Percentiles rank a stretch among this genome's conserved stretches.
These are phyloP conservation scores for Sebastes iracundus DNA, from an alignment of 2,797 vertebrate genomes.

Conservation along the genomic window DNA sequence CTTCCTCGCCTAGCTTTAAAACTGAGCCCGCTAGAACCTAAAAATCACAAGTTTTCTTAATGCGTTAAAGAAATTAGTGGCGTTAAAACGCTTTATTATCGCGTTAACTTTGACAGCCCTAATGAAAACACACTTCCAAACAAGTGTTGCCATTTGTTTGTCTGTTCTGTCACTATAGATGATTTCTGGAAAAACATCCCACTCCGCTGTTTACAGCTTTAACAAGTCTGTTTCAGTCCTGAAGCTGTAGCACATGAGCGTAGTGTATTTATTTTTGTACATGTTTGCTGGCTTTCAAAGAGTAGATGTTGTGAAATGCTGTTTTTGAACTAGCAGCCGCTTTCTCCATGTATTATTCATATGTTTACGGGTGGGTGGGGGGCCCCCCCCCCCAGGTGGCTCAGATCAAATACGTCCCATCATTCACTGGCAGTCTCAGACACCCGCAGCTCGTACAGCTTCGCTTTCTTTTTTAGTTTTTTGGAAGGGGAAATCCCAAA, in stretches of 20 bases:
- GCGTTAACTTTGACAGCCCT: too few relatives aligned
- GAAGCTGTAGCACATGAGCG: neutral
- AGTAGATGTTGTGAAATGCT: conserved; percentile 11
- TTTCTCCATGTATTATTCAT: conserved; percentile 51
- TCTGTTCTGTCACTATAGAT: neutral
- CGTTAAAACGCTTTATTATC: too few relatives aligned
- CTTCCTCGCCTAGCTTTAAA: too few relatives aligned
- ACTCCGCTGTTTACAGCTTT: neutral
- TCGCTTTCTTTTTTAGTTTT: conserved; percentile 13
- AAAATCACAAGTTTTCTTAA: too few relatives aligned
- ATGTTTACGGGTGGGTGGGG: conserved; percentile 1
- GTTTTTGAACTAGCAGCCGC: conserved; percentile 21
- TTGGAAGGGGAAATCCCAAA: conserved; percentile 18
- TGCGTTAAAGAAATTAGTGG: too few relatives aligned
- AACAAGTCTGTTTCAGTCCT: neutral
- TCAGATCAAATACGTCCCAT: conserved; percentile 45
- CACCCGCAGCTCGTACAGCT: neutral
- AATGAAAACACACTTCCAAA: neutral
- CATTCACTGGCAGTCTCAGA: conserved; percentile 27
- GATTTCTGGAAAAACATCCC: neutral
- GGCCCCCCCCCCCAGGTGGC: too few relatives aligned
- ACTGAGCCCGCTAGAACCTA: too few relatives aligned
- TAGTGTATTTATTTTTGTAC: neutral
- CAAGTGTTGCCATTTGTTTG: neutral
- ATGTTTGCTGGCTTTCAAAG: conserved; percentile 10